Conservation (phyloP, 2,888 invertebrate genomes). For the Frankliniella fusca region DNA sequence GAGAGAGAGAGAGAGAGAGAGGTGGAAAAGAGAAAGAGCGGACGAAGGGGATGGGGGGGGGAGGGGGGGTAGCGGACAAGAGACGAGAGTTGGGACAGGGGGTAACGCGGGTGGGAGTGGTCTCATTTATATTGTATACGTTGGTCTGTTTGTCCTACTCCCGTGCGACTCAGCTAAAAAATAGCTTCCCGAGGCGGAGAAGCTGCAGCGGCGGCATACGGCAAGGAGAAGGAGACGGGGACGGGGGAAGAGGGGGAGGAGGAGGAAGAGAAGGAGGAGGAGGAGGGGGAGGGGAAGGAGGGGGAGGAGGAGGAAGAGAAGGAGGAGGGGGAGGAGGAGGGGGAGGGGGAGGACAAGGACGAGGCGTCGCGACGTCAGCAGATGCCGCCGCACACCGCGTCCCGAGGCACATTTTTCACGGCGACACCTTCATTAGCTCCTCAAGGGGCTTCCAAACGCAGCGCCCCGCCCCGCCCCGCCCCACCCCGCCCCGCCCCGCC, state of each 20-base stretch:
- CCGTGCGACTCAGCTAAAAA: background rate
- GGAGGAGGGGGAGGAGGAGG: too few relatives aligned
- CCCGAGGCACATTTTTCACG: conserved; percentile 11
- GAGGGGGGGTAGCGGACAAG: too few relatives aligned
- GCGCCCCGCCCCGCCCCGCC: background rate
- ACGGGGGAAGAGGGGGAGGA: too few relatives aligned
- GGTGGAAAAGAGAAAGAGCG: too few relatives aligned
- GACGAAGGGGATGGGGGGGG: too few relatives aligned
- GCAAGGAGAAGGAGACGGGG: too few relatives aligned
- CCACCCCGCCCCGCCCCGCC: background rate
- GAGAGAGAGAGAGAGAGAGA: background rate
- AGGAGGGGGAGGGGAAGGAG: too few relatives aligned
- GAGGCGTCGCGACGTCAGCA: background rate
- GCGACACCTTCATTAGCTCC: conserved; percentile 13
- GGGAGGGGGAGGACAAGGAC: too few relatives aligned
- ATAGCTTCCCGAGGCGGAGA: background rate
- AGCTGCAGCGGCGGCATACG: background rate
- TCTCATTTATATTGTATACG: background rate
- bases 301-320: too few relatives aligned
- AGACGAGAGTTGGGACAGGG: too few relatives aligned
- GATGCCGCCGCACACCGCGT: background rate
- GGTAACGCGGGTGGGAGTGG: background rate
- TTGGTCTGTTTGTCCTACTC: conserved; percentile 1
- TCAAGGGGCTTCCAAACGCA: background rate
- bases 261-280: too few relatives aligned